Percentiles rank a stretch among this genome's conserved stretches.
These are phyloP conservation scores for Hexactinellida sp. DNA, from an alignment of 37 sponge, comb jelly and placozoan genomes.

Conservation along the genomic window DNA sequence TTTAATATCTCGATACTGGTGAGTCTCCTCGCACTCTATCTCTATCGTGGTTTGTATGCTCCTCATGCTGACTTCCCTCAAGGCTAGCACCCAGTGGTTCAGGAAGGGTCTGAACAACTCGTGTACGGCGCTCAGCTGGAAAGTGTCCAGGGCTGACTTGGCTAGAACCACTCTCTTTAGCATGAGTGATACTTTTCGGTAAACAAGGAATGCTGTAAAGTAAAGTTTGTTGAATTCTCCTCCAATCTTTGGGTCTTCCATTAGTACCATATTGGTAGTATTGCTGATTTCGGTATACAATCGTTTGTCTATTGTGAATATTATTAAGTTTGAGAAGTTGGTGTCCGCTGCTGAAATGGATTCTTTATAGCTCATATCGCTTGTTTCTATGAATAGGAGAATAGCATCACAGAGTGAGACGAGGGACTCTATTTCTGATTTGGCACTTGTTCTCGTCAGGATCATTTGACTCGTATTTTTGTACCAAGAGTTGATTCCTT, in stretches of 20 bases:
- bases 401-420: neutral
- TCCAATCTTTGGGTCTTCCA: neutral
- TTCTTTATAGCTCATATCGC: neutral
- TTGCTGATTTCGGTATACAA: neutral
- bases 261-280: neutral
- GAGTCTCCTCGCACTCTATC: neutral
- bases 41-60: neutral
- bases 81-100: neutral
- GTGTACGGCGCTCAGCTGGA: neutral
- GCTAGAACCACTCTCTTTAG: neutral
- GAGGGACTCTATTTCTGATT: neutral
- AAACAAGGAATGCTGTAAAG: neutral
- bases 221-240: neutral
- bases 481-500: constrained; percentile 1
- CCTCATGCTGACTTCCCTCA: neutral
- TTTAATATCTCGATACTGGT: neutral
- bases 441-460: neutral
- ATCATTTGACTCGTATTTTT: neutral
- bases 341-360: neutral
- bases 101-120: neutral
- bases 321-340: neutral
- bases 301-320: neutral
- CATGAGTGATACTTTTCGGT: neutral
- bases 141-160: neutral
- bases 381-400: neutral